phyloP scores from a whole-genome alignment of 1,140 invertebrate genomes.

The Drosophila virilis region DNA sequence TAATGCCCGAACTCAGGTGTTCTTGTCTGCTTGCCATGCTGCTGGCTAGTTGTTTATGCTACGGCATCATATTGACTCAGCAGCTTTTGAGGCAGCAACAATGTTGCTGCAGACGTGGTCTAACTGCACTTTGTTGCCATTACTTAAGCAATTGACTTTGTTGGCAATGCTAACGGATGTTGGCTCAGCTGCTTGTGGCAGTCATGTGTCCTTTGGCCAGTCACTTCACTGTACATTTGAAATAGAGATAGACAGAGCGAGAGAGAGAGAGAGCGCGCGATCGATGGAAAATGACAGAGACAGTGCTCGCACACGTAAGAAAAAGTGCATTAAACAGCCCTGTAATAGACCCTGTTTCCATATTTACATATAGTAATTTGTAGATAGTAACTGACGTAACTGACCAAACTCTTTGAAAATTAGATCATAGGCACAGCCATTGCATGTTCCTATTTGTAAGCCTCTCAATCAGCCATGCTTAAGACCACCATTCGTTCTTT shows the following conservation, averaged over 20 bases:
- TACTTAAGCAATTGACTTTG: constrained; percentile 66
- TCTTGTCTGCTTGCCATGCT: constrained; percentile 9
- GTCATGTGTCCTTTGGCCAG: constrained; percentile 67
- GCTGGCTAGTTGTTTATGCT: constrained; percentile 26
- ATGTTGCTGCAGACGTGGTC: constrained; percentile 49
- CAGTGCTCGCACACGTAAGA: constrained; percentile 61
- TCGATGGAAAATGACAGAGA: not conserved
- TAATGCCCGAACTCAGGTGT: constrained; percentile 10
- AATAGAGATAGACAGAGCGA: constrained; percentile 9
- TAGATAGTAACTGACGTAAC: constrained; percentile 60
- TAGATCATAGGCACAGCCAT: constrained; percentile 50
- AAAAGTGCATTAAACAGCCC: constrained; percentile 42
- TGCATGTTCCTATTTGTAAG: constrained; percentile 34
- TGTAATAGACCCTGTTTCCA: constrained; percentile 26
- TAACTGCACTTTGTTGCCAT: constrained; percentile 75
- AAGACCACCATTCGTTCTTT: constrained; percentile 21
- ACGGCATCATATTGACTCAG: constrained; percentile 51
- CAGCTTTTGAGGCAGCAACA: constrained; percentile 50
- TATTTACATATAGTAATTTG: constrained; percentile 16
- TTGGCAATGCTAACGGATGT: constrained; percentile 74
- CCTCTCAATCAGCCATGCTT: no score
- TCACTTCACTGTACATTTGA: constrained; percentile 56
- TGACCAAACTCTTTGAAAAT: constrained; percentile 51
- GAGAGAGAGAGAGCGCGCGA: not conserved
- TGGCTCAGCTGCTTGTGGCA: constrained; percentile 64